Base-by-base conservation (phyloP, 1,140 invertebrate genomes). In the Penaeus japonicus region DNA sequence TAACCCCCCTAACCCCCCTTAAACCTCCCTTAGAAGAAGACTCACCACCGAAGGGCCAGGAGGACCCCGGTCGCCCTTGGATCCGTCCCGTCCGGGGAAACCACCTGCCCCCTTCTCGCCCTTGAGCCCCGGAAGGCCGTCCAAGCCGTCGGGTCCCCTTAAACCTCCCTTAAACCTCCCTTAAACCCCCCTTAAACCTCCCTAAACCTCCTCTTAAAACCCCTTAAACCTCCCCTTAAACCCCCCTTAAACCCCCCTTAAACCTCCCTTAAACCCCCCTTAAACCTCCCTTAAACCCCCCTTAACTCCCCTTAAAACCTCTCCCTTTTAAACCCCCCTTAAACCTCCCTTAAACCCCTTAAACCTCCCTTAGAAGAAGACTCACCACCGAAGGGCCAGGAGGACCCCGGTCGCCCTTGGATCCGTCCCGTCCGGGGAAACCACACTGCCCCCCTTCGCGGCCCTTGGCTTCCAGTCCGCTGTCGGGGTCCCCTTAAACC, bases 71-170 rank as follows among this genome's bases (percentile, higher is more conserved):
- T 87, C 80, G 20, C 90, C 90, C 53, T 90, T 90, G 17, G n/a
- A 4, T 39, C 90, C 89, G 85, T 90, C 90, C 3, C 84, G 65
- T 15, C 90, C 90, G 17, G 27, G 15, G 53, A 73, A 84, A 30
- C 92, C 93, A n/a, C 65, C 22, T 30, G 93, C 92, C 22, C 92
- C 92, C 89, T 92, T 92, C 22, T 91, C 88, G 54, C 93, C 93
- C 62, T 91, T 91, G n/a, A 92, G 84, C 57, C 97, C 97, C 82
- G 94, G 88, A 79, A 97, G 93, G 54, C 97, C 97, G 88, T 95
- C 93, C 24, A 97, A 92, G 35, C 97, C 97, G 91, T 96, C 95
- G 77, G 94, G 93, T 59, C 97, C 97, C 92, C 95, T n/a, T n/a
- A n/a, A 39, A 39, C 35, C 7, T 39, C 35, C 35, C 35, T n/a